Base-by-base conservation (phyloP, 1,140 invertebrate species). In the Bombus waltoni region DNA sequence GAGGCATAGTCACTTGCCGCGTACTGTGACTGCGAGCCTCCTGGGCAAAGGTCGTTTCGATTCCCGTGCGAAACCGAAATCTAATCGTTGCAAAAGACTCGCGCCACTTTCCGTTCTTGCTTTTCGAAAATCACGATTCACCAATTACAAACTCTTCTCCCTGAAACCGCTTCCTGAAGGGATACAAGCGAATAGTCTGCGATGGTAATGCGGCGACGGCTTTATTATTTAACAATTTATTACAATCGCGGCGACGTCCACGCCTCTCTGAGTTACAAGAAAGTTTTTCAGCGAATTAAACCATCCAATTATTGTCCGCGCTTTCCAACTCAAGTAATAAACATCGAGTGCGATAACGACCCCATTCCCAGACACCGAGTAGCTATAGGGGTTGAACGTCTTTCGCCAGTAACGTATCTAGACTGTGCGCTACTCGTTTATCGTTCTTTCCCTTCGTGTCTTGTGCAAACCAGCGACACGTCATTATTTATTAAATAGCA, bases 301-400 rank as follows among this genome's bases (percentile, higher is more conserved):
- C 74, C 82, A 79, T 87, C 83, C 86, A 85, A 87, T 87, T 85
- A 85, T 87, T 79, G 83, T 81, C n/a, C 76, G 53, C 18, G 65
- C 59, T 85, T 85, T 82, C 79, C 78, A 87, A 85, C 79, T 87
- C 89, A 62, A 79, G 78, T 83, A 92, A 92, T 93, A 92, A 93
- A 93, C 90, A 92, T 88, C 86, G 70, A 83, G 88, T 57, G 83
- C 82, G 90, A 91, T 92, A 91, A 93, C 90, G 91, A 92, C 77
- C 91, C 75, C 84, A 72, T 91, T 91, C 62, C 59, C 70, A 74
- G 70, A 74, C 59, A 62, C 70, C 44, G 47, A 62, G 70, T 22
- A 80, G 32, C 74, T 68, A 77, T 25, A 38, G 81, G 57, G 28
- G 57, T 5, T 38, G 75, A 84, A 75, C 13, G 38, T 74, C 70